phyloP scores from a whole-genome alignment of 2,797 vertebrate genomes.

The Merluccius polli region DNA sequence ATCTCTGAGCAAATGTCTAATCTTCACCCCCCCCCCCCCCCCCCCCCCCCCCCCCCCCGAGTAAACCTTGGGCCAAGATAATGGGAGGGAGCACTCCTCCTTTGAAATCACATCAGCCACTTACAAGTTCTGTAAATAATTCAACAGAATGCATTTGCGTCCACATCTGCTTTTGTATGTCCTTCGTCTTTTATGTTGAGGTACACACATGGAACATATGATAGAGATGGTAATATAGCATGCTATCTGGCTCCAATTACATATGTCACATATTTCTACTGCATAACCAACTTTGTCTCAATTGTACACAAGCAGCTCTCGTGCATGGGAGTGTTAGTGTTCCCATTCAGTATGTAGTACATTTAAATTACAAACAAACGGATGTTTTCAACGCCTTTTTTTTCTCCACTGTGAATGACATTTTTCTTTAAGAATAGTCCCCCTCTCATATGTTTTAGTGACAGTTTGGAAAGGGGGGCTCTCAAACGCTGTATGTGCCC shows the following conservation, averaged over 20 bases:
- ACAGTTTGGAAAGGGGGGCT: constrained; percentile 21
- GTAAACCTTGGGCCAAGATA: constrained; percentile 46
- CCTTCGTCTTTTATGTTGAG: constrained; percentile 31
- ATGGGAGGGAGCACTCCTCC: constrained; percentile 45
- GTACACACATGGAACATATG: constrained; percentile 13
- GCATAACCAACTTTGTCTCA: too few relatives aligned
- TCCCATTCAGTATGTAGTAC: not conserved
- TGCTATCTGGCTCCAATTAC: constrained; percentile 17
- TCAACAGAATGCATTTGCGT: constrained; percentile 36
- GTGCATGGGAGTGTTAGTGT: not conserved
- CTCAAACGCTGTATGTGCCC: constrained; percentile 51
- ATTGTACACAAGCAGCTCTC: not conserved
- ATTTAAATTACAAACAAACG: too few relatives aligned
- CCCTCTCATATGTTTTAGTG: too few relatives aligned
- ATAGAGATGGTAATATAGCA: constrained; percentile 27
- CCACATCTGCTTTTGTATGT: constrained; percentile 18
- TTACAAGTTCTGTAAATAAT: constrained; percentile 60
- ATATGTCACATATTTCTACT: not conserved
- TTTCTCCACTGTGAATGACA: not conserved
- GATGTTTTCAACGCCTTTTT: not conserved
- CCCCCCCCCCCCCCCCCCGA: constrained; percentile 28
- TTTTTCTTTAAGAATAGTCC: not conserved
- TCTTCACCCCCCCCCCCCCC: constrained; percentile 19
- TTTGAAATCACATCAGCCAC: constrained; percentile 53
- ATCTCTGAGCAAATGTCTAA: constrained; percentile 51